Evolutionary conservation across 2,113 vertebrate species (phyloP), one percentile per base, ranked within the genome.

Genomic region (Xenotilapia longispinis): DNA sequence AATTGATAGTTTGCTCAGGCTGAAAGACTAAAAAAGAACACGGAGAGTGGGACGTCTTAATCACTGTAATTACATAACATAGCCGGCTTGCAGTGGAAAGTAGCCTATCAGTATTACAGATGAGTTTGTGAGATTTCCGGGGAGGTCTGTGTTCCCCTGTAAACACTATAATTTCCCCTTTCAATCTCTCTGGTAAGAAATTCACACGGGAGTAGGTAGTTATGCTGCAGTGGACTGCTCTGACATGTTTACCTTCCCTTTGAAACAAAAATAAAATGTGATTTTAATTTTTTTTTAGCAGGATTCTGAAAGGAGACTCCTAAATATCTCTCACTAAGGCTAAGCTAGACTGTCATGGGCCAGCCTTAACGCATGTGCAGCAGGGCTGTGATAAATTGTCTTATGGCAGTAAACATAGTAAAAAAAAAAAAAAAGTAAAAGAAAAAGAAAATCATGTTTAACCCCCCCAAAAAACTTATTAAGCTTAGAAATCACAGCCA

Each of bases 41-140:
- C 5, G 55, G 23, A 51, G 47, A 81, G 88, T 55, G 81, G 65
- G 92, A 93, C 70, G 87, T 38, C 80, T 88, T 92, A 93, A 96
- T 94, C 81, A 94, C 91, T 87, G 91, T 94, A 91, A 95, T 96
- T 91, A 94, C 82, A 87, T 63, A 85, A 82, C 63, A 89, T 21
- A 60, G 81, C 26, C 82, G 47, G n/a, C 63, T 91, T 88, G 53
- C 83, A 81, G 49, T 70, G n/a, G 21, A 4, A 81, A 87, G 55
- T 53, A 51, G 73, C 17, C 73, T 51, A 47, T 65, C 73, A 81
- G 86, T 84, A 88, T 88, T 89, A 75, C 83, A 91, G 14, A 89
- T 79, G 33, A 80, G 83, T 84, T 26, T 17, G n/a, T 49, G 23
- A 47, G n/a, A 85, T 47, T 54, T 80, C 31, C 19, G 51, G 21